Evolutionary conservation across 2,113 vertebrate genomes (phyloP).

Genomic region (Cephalopterus ornatus): DNA sequence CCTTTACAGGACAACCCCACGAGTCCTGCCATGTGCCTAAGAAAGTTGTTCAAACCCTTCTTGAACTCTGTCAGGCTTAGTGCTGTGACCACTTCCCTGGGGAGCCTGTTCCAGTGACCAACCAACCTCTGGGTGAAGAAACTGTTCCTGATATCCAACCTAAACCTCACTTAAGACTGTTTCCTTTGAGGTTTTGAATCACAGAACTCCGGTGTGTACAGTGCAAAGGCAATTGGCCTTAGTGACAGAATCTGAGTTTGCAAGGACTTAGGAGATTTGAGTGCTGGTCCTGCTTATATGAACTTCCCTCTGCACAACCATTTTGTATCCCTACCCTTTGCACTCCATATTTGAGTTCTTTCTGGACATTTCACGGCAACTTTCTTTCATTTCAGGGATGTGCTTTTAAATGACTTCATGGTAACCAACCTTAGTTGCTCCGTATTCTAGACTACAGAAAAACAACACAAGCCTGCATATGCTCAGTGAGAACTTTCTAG

Average conservation of each 20-base stretch:
- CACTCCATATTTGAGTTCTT: background rate
- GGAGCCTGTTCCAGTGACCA: background rate
- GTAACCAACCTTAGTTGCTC: background rate
- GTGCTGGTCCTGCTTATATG: background rate
- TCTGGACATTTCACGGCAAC: background rate
- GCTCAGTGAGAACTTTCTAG: background rate
- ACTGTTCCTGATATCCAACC: background rate
- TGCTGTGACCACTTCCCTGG: background rate
- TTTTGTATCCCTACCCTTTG: background rate
- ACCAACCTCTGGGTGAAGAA: background rate
- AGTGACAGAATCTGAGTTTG: background rate
- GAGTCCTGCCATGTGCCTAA: background rate
- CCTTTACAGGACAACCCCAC: background rate
- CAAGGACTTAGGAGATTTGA: background rate
- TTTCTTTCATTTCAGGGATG: background rate
- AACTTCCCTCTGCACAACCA: background rate
- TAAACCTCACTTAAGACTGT: background rate
- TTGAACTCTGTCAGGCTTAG: background rate
- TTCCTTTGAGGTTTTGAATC: background rate
- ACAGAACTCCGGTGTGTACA: too few relatives aligned
- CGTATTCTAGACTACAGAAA: background rate
- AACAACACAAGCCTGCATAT: background rate
- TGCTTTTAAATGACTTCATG: background rate
- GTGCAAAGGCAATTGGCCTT: background rate
- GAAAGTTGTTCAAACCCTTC: fast-evolving